Percentiles rank a stretch among this genome's conserved stretches.
phyloP scores from a whole-genome alignment of 1,140 invertebrate genomes.

The Papilio glaucus region DNA sequence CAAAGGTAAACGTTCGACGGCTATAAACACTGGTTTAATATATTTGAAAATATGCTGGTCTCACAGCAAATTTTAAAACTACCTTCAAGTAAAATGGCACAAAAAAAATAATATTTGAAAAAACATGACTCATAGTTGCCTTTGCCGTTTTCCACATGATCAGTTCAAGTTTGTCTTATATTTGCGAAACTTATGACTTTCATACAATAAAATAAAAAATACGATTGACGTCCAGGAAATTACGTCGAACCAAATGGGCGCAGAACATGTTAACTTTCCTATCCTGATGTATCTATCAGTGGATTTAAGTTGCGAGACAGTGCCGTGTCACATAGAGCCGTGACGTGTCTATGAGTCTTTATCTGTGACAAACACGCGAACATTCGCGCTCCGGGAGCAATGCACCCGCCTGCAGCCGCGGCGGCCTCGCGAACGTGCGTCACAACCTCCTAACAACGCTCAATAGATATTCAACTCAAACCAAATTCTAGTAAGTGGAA shows the following conservation, averaged over 20 bases:
- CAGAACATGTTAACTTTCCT: not conserved
- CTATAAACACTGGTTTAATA: too few species aligned
- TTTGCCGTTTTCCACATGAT: too few species aligned
- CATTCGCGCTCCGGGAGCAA: slow-evolving; percentile 49
- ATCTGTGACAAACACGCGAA: slow-evolving; percentile 52
- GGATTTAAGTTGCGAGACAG: not conserved
- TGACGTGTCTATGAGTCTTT: not conserved
- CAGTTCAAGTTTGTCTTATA: too few species aligned
- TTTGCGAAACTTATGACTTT: too few species aligned
- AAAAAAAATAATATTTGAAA: too few species aligned
- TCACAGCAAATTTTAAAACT: too few species aligned
- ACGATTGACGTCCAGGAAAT: not conserved
- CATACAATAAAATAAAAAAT: too few species aligned
- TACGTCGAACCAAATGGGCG: not conserved
- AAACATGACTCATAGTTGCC: too few species aligned
- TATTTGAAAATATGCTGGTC: too few species aligned
- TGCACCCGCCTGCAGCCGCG: slow-evolving; percentile 53
- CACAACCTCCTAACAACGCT: slow-evolving; percentile 39
- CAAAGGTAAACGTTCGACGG: too few species aligned
- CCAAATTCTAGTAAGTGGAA: slow-evolving; percentile 39
- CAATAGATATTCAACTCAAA: slow-evolving; percentile 42
- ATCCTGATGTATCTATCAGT: not conserved
- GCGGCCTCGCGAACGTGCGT: slow-evolving; percentile 45
- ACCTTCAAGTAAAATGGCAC: too few species aligned
- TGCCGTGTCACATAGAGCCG: not conserved